These are phyloP conservation scores for Bombyx mori DNA, from an alignment of 1,140 invertebrate genomes.

Conservation along the genomic window DNA sequence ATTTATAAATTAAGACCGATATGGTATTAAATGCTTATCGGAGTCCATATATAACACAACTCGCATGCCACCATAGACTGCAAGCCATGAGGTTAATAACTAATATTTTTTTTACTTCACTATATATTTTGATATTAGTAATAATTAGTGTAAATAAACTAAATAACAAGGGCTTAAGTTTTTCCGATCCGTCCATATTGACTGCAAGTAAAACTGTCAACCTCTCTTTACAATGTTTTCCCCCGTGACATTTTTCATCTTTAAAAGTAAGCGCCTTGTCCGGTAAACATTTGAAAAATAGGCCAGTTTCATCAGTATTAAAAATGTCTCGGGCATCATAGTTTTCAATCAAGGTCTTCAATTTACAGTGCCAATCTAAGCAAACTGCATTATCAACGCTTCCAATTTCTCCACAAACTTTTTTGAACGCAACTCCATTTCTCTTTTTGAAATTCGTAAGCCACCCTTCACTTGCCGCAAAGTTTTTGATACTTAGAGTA, in stretches of 20 bases:
- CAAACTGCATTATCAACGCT: conserved; percentile 7
- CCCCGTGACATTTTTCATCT: conserved; percentile 16
- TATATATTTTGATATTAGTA: too few relatives aligned
- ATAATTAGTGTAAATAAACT: too few relatives aligned
- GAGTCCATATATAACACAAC: too few relatives aligned
- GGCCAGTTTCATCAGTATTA: conserved; percentile 14
- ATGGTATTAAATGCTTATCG: too few relatives aligned
- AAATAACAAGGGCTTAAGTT: conserved; percentile 11
- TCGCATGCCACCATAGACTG: too few relatives aligned
- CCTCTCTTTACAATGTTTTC: conserved; percentile 17
- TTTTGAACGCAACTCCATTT: conserved; percentile 30
- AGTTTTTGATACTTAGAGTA: conserved; percentile 28
- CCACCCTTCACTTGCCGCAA: conserved; percentile 50
- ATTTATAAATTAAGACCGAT: too few relatives aligned
- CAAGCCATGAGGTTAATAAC: too few relatives aligned
- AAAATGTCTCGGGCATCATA: conserved; percentile 7
- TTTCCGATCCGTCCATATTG: conserved; percentile 16
- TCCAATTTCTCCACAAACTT: too few relatives aligned
- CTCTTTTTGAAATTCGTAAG: conserved; percentile 33
- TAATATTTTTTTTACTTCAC: too few relatives aligned
- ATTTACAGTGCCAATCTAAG: conserved; percentile 14
- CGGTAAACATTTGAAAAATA: conserved; percentile 21
- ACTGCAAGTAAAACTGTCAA: conserved; percentile 14
- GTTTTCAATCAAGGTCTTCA: conserved; percentile 21
- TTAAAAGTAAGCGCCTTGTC: conserved; percentile 19